Conservation (phyloP, 1,140 invertebrate species). For the Bombus impatiens region DNA sequence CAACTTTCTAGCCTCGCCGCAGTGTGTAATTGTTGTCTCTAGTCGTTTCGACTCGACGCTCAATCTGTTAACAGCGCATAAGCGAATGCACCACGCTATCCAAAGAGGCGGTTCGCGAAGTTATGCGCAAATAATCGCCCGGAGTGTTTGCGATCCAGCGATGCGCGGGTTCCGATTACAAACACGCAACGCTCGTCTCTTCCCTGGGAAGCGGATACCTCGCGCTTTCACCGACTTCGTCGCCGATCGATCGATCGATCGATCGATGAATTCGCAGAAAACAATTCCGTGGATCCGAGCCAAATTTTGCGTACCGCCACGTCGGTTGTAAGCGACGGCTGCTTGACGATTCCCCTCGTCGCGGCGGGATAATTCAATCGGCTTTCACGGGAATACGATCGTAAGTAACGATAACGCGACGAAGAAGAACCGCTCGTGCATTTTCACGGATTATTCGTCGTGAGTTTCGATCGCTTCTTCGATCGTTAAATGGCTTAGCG, state of each 20-base stretch:
- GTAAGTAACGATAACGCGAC: background rate
- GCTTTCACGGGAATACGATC: constrained; percentile 28
- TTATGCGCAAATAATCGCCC: constrained; percentile 68
- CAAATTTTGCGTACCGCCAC: constrained; percentile 26
- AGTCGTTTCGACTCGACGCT: constrained; percentile 39
- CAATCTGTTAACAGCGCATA: constrained; percentile 49
- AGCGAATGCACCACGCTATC: constrained; percentile 6
- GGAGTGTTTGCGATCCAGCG: constrained; percentile 60
- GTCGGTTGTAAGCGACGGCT: background rate
- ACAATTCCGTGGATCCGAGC: constrained; percentile 40
- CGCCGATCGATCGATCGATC: constrained; percentile 32
- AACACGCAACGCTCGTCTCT: constrained; percentile 70
- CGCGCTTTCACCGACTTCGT: constrained; percentile 52
- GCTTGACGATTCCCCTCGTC: constrained; percentile 22
- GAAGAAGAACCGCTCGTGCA: background rate
- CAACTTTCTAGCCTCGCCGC: background rate
- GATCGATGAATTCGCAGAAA: constrained; percentile 43
- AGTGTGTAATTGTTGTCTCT: constrained; percentile 21
- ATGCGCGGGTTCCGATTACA: constrained; percentile 73
- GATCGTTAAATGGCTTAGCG: background rate
- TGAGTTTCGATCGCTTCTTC: background rate
- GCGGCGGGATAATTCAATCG: constrained; percentile 31
- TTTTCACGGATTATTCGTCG: constrained; percentile 8
- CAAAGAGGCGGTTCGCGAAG: constrained; percentile 57
- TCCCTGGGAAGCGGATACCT: constrained; percentile 58